Evolutionary conservation across 2,888 invertebrate genomes (phyloP).

Genomic region (Drosophila cognata): DNA sequence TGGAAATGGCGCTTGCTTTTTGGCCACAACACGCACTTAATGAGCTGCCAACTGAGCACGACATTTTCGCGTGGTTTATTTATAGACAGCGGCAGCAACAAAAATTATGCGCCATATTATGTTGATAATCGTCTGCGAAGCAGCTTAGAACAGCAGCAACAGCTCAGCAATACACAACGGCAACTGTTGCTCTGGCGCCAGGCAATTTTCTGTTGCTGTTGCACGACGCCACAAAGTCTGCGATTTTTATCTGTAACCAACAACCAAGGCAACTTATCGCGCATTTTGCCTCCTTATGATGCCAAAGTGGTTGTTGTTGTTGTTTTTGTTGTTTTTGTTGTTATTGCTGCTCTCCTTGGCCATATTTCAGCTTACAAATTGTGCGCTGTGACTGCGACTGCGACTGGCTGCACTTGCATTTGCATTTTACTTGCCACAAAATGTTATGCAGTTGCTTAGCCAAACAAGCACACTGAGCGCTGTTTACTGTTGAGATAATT

Average conservation of each 20-base stretch:
- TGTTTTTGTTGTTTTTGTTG: slow-evolving; percentile 6
- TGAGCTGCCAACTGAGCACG: slow-evolving; percentile 52
- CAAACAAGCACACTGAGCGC: background rate
- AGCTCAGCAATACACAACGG: slow-evolving; percentile 17
- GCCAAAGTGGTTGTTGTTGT: slow-evolving; percentile 27
- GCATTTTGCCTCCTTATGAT: slow-evolving; percentile 28
- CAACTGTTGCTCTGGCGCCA: slow-evolving; percentile 60
- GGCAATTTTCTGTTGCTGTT: slow-evolving; percentile 46
- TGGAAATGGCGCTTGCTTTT: slow-evolving; percentile 17
- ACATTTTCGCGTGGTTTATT: slow-evolving; percentile 47
- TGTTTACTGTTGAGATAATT: background rate
- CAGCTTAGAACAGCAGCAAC: slow-evolving; percentile 31
- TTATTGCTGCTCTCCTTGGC: slow-evolving; percentile 22
- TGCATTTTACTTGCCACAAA: slow-evolving; percentile 32
- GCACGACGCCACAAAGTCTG: slow-evolving; percentile 79
- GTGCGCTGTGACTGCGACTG: slow-evolving; percentile 28
- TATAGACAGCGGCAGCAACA: slow-evolving; percentile 30
- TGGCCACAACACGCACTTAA: slow-evolving; percentile 59
- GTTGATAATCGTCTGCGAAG: slow-evolving; percentile 47
- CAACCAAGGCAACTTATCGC: slow-evolving; percentile 47
- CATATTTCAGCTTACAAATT: slow-evolving; percentile 59
- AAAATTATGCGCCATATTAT: slow-evolving; percentile 64
- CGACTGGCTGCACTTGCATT: slow-evolving; percentile 35
- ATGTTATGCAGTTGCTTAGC: background rate
- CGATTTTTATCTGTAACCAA: slow-evolving; percentile 78